phyloP scores from a whole-genome alignment of 2,888 invertebrate species.

The Agonopterix subpropinquella region DNA sequence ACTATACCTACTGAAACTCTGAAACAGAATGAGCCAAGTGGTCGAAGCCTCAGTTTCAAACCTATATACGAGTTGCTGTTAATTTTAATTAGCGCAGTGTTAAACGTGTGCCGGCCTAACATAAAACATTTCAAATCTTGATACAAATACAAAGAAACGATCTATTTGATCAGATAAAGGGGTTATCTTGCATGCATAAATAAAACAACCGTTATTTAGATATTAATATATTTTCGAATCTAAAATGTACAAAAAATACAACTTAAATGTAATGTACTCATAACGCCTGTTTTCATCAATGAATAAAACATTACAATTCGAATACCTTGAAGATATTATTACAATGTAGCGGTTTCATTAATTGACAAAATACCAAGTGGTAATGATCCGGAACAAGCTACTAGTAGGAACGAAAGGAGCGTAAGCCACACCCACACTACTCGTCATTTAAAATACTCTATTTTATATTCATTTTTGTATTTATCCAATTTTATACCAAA shows the following conservation, averaged over 20 bases:
- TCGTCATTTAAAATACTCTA: conserved; percentile 29
- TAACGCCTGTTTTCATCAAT: conserved; percentile 62
- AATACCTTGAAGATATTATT: conserved; percentile 46
- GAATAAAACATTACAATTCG: conserved; percentile 52
- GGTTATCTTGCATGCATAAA: conserved; percentile 12
- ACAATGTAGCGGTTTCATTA: conserved; percentile 47
- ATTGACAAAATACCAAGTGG: conserved; percentile 61
- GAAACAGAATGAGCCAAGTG: no score
- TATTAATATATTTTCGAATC: conserved; percentile 83
- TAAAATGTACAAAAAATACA: conserved; percentile 86
- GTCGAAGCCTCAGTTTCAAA: no score
- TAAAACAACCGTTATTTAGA: conserved; percentile 64
- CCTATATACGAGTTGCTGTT: conserved; percentile 4
- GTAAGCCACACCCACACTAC: conserved; percentile 40
- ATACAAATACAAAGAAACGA: no score
- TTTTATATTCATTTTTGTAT: conserved; percentile 22
- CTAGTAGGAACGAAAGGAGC: conserved; percentile 60
- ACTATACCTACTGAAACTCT: no score
- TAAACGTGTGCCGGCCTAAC: conserved; percentile 1
- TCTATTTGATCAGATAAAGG: no score
- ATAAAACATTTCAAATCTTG: no score
- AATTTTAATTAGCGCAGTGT: conserved; percentile 16
- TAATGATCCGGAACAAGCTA: conserved; percentile 55
- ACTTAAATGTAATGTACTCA: conserved; percentile 81
- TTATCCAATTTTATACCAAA: conserved; percentile 46